Base-by-base conservation (phyloP, 2,113 vertebrate genomes). In the Tragulus kanchil region DNA sequence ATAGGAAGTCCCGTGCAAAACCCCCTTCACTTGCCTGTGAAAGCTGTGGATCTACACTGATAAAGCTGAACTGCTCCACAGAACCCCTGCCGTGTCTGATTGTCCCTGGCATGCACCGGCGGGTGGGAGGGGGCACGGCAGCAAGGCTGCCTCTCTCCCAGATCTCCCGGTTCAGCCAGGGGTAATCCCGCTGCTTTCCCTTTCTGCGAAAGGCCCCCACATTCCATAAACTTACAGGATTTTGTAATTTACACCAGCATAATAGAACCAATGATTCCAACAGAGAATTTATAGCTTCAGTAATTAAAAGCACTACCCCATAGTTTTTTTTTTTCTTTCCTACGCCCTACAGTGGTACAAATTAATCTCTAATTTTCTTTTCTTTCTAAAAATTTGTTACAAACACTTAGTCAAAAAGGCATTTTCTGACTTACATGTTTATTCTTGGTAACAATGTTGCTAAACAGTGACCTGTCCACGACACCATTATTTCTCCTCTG, bases 401-500 rank as follows among this genome's bases (percentile, higher is more conserved):
- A 89, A 69, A 77, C 19, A 71, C 6, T 23, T 26, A 52, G 75
- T 48, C 48, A 78, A 78, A n/a, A n/a, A n/a, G 11, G 26, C 31
- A 83, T 45, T 85, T 69, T 16, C 25, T 58, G 28, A 98, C 99
- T 99, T 98, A 99, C 99, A 0, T 98, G 98, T 98, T 99, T 99
- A 19, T 99, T 99, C 93, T 99, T 99, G 90, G 99, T 99, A 94
- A 99, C 99, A 0, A 99, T 69, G 84, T 99, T 99, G 96, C 95
- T 99, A 98, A 99, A 99, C 88, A 99, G 98, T 0, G 99, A 98
- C 16, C 93, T 98, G 73, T 99, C 79, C 0, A 99, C 98, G 3
- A 98, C 93, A 0, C 98, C 99, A 8, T 98, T 98, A 85, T 99
- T 99, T 98, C 99, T 99, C 98, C 99, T 99, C 98, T 99, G 99